Evolutionary conservation across 1,140 invertebrate species (phyloP).

Genomic region (Panagrolaimus sp.): DNA sequence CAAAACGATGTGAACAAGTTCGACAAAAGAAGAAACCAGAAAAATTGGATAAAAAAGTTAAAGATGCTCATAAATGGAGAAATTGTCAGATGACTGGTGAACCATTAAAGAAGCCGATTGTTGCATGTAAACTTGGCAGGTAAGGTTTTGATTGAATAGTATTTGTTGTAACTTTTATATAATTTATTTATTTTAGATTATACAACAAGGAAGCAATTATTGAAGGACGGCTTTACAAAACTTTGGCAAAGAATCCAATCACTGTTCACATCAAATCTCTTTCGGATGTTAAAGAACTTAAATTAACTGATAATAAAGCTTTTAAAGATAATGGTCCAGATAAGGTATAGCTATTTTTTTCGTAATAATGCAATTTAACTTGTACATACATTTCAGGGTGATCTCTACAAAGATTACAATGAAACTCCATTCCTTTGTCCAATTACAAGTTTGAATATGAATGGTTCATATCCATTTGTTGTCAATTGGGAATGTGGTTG

Average conservation of each 20-base stretch:
- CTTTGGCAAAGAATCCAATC: conserved; percentile 65
- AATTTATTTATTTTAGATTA: conserved; percentile 65
- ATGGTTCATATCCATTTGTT: conserved; percentile 76
- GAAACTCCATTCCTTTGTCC: conserved; percentile 86
- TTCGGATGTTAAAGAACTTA: conserved; percentile 83
- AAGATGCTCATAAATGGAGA: conserved; percentile 83
- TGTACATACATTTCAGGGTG: too few relatives aligned
- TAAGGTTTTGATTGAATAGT: conserved; percentile 38
- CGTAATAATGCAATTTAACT: background rate
- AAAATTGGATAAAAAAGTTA: conserved; percentile 88
- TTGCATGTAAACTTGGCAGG: conserved; percentile 80
- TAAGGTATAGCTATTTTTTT: conserved; percentile 61
- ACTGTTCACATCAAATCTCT: conserved; percentile 77
- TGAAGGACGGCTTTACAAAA: conserved; percentile 77
- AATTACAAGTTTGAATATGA: conserved; percentile 90
- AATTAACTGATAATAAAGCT: conserved; percentile 78
- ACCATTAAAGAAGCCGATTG: conserved; percentile 76
- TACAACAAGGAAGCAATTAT: conserved; percentile 91
- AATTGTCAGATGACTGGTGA: conserved; percentile 86
- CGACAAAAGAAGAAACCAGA: conserved; percentile 84
- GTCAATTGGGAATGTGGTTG: conserved; percentile 90
- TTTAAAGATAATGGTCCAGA: conserved; percentile 69
- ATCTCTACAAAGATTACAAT: conserved; percentile 71
- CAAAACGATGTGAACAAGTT: conserved; percentile 84
- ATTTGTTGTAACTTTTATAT: conserved; percentile 14